Evolutionary conservation across 1,140 invertebrate genomes (phyloP).

Genomic region (Formica selysi): DNA sequence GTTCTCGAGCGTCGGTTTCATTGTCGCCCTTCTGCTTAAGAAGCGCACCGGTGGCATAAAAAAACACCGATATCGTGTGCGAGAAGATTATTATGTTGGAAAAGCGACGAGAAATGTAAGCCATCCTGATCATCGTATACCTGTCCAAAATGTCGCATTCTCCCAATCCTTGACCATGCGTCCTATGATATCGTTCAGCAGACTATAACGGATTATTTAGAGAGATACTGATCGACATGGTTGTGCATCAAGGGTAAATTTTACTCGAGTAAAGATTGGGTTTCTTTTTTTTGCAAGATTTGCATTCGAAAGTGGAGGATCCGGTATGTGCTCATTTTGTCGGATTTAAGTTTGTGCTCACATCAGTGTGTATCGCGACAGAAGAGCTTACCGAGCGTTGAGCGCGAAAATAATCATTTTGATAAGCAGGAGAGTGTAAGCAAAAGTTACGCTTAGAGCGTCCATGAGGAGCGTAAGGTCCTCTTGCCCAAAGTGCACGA

Average conservation of each 20-base stretch:
- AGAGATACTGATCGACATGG: background rate
- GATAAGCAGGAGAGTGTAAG: slow-evolving; percentile 41
- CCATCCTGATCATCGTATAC: slow-evolving; percentile 41
- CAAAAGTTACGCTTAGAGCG: slow-evolving; percentile 35
- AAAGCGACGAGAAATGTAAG: background rate
- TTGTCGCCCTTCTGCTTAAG: background rate
- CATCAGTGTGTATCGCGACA: too few relatives aligned
- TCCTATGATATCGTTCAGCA: slow-evolving; percentile 52
- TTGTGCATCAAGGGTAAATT: background rate
- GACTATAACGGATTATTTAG: slow-evolving; percentile 49
- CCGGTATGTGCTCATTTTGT: background rate
- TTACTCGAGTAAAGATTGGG: background rate
- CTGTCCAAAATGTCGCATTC: background rate
- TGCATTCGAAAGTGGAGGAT: background rate
- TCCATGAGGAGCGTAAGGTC: slow-evolving; percentile 33
- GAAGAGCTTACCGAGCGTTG: slow-evolving; percentile 52
- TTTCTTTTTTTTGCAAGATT: background rate
- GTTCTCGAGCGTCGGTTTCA: slow-evolving; percentile 17
- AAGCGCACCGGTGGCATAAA: slow-evolving; percentile 23
- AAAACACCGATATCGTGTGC: background rate
- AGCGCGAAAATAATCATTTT: slow-evolving; percentile 54
- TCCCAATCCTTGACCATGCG: slow-evolving; percentile 58
- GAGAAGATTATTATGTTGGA: slow-evolving; percentile 37
- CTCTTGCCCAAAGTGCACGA: slow-evolving; percentile 10
- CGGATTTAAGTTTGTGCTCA: background rate